Evolutionary conservation across 2,888 invertebrate species (phyloP).

Genomic region (Oligia fasciuncula): DNA sequence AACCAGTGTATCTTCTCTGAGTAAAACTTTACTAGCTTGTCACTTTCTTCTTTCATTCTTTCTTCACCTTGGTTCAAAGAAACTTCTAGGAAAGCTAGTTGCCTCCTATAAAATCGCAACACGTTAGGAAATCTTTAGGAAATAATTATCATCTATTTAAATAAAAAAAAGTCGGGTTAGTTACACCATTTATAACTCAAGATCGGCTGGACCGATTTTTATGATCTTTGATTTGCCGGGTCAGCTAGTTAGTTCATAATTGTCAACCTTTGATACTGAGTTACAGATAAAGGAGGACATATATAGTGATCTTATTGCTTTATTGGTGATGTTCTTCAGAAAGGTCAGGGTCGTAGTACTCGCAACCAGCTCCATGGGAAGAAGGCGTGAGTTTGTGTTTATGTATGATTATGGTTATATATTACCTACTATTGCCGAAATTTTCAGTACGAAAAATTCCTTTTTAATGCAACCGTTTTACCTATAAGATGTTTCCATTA

Average conservation of each 20-base stretch:
- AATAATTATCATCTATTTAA: too few relatives aligned
- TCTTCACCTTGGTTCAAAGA: slow-evolving; percentile 90
- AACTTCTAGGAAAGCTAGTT: slow-evolving; percentile 90
- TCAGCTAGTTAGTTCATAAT: not conserved
- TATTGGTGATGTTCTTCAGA: not conserved
- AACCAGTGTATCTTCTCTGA: slow-evolving; percentile 88
- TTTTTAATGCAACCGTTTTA: slow-evolving; percentile 64
- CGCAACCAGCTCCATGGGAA: not conserved
- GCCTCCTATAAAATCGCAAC: slow-evolving; percentile 84
- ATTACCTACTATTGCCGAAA: not conserved
- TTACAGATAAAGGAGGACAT: not conserved
- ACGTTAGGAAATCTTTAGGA: not conserved
- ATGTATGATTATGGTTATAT: not conserved
- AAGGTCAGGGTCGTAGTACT: not conserved
- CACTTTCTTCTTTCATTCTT: slow-evolving; percentile 90
- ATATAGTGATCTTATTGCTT: not conserved
- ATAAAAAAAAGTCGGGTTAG: too few relatives aligned
- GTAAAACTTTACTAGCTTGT: slow-evolving; percentile 86
- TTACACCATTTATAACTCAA: too few relatives aligned
- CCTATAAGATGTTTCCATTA: slow-evolving; percentile 92
- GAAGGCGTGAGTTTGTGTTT: not conserved
- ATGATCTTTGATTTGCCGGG: too few relatives aligned
- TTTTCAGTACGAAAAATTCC: not conserved
- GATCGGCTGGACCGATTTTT: too few relatives aligned
- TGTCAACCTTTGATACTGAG: not conserved